phyloP scores from a whole-genome alignment of 2,797 vertebrate genomes.

The Sylvia borin region DNA sequence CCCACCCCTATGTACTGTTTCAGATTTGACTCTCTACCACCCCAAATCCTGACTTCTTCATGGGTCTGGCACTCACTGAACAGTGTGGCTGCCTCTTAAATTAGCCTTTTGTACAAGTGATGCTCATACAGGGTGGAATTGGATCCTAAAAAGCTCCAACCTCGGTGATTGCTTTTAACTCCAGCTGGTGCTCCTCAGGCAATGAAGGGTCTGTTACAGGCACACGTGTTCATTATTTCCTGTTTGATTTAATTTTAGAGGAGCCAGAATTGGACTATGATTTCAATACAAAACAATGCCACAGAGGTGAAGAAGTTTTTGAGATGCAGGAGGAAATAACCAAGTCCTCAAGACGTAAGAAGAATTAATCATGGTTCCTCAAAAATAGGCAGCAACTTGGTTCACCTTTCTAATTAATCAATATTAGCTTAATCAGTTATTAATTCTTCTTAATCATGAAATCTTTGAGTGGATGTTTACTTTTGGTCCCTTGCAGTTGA shows the following conservation, averaged over 20 bases:
- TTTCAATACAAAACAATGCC: background rate
- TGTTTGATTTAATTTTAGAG: constrained; percentile 10
- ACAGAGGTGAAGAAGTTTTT: background rate
- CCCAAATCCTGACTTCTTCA: background rate
- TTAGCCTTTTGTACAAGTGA: rapidly evolving
- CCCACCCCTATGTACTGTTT: background rate
- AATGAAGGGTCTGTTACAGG: background rate
- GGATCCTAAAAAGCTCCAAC: background rate
- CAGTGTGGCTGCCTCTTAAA: background rate
- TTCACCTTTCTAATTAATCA: background rate
- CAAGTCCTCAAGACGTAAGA: background rate
- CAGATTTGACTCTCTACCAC: background rate
- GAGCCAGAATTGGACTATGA: background rate
- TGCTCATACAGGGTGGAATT: background rate
- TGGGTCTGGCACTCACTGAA: background rate
- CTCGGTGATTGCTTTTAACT: background rate
- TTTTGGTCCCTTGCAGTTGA: background rate
- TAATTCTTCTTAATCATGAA: background rate
- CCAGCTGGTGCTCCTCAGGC: background rate
- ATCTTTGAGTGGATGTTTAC: background rate
- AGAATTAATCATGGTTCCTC: background rate
- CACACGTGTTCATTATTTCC: background rate
- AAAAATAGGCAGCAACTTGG: background rate
- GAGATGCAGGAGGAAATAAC: background rate
- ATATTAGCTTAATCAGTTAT: background rate